Evolutionary conservation across 2,113 vertebrate genomes (phyloP), one percentile per base, ranked within the genome.

Genomic region (Nesospiza acunhae): DNA sequence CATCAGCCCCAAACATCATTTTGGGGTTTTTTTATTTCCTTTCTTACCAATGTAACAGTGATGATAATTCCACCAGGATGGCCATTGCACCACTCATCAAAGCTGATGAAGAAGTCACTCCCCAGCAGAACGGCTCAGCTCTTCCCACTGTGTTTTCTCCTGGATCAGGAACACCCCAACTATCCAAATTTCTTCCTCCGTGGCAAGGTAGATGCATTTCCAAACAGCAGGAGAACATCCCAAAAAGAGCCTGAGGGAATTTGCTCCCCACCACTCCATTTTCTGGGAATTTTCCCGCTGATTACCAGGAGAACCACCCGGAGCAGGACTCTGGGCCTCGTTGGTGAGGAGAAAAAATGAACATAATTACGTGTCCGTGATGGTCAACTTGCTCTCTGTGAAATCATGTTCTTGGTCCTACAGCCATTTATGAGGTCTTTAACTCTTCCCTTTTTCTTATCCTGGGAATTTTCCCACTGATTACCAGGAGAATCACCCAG

Each of bases 251-350:
- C 42, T 7, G 22, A 28, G 10, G 39, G 31, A 27, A 56, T 93
- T 66, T 21, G 7, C 21, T 91, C 47, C 28, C 33, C 70, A 22
- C 7, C 7, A 0, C 22, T 55, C 1, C 0, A 23, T 83, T 59
- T 72, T 39, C 62, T 6, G 10, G 46, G 46, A 23, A 47, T 13
- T 47, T 47, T 23, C 46, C 46, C 13, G 19, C 22, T 47, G 3
- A 12, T 47, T 23, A 47, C 21, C 46, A 23, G 21, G 21, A 22
- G 46, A 47, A 47, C 21, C 46, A 47, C 46, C 21, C 6, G 2
- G 21, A 47, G 11, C 46, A 47, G 21, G 46, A 23, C 11, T 47
- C 46, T 47, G 22, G 46, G 47, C 22, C 47, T 47, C 47, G 13
- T 23, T 4, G 7, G 22, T 23, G 47, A 22, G 7, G 6, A 47